These are phyloP conservation scores for Cosmorhoe ocellata DNA, from an alignment of 2,888 invertebrate species.

Conservation along the genomic window DNA sequence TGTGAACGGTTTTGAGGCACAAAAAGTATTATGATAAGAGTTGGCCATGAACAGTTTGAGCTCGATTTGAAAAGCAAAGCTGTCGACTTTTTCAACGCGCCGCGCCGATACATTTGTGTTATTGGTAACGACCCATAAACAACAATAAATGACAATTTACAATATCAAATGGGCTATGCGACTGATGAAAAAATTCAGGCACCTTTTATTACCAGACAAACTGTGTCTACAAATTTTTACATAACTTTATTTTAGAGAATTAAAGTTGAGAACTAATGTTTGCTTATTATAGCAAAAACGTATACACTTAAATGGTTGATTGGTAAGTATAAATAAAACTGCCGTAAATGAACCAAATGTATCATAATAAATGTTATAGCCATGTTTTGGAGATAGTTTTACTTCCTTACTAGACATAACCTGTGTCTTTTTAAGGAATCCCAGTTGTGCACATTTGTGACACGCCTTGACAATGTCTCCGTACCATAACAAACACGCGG, in stretches of 20 bases:
- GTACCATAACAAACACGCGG: too few species aligned
- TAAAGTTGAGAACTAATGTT: too few species aligned
- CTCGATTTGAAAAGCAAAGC: slow-evolving; percentile 47
- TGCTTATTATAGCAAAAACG: too few species aligned
- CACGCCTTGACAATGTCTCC: too few species aligned
- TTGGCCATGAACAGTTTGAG: slow-evolving; percentile 45
- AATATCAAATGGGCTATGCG: slow-evolving; percentile 16
- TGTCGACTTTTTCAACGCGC: slow-evolving; percentile 27
- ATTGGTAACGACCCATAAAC: slow-evolving; percentile 28
- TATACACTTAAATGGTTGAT: too few species aligned
- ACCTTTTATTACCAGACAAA: slow-evolving; percentile 14
- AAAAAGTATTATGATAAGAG: slow-evolving; percentile 48
- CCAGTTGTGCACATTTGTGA: too few species aligned
- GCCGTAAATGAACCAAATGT: too few species aligned
- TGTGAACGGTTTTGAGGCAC: slow-evolving; percentile 42
- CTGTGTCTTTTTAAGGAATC: too few species aligned
- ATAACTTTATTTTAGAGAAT: not conserved
- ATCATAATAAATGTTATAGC: too few species aligned
- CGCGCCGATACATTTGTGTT: slow-evolving; percentile 20
- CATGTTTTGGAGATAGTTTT: too few species aligned
- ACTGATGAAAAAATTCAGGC: slow-evolving; percentile 20
- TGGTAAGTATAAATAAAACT: too few species aligned
- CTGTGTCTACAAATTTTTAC: not conserved
- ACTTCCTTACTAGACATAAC: too few species aligned
- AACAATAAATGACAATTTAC: slow-evolving; percentile 31